A percentile compares a stretch with the other conserved stretches of the same genome.
phyloP scores from a whole-genome alignment of 2,113 vertebrate genomes.

The Probosciger aterrimus region DNA sequence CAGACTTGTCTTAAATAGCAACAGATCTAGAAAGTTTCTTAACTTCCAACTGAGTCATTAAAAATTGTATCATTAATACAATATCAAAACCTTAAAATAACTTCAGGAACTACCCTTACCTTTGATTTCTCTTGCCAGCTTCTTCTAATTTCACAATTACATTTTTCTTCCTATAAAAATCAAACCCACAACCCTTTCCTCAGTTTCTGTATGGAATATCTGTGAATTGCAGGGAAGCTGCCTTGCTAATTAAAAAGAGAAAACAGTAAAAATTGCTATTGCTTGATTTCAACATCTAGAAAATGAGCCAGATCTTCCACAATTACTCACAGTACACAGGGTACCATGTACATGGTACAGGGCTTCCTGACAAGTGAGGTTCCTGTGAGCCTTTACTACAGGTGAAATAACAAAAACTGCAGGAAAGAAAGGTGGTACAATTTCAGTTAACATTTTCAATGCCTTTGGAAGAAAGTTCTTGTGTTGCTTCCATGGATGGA shows the following conservation, averaged over 20 bases:
- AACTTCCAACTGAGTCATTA: background rate
- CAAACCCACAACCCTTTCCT: background rate
- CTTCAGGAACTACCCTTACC: background rate
- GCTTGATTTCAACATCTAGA: background rate
- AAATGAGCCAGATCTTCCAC: background rate
- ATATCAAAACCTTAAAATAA: background rate
- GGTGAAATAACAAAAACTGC: background rate
- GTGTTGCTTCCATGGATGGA: background rate
- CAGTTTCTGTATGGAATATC: background rate
- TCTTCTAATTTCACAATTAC: background rate
- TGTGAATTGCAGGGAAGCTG: background rate
- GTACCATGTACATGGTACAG: background rate
- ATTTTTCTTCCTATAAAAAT: background rate
- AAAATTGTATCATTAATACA: background rate
- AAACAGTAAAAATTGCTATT: background rate
- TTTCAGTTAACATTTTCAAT: background rate
- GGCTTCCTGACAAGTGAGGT: background rate
- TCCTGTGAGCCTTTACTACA: background rate
- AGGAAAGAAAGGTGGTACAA: background rate
- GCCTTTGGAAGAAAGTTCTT: background rate
- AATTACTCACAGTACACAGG: background rate
- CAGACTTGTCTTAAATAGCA: background rate
- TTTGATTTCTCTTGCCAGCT: background rate
- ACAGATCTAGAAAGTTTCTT: background rate
- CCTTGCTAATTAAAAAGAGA: background rate